A percentile compares a stretch with the other conserved stretches of the same genome.
These are phyloP conservation scores for Corythornis vintsioides DNA, from an alignment of 2,113 vertebrate genomes.

Conservation along the genomic window DNA sequence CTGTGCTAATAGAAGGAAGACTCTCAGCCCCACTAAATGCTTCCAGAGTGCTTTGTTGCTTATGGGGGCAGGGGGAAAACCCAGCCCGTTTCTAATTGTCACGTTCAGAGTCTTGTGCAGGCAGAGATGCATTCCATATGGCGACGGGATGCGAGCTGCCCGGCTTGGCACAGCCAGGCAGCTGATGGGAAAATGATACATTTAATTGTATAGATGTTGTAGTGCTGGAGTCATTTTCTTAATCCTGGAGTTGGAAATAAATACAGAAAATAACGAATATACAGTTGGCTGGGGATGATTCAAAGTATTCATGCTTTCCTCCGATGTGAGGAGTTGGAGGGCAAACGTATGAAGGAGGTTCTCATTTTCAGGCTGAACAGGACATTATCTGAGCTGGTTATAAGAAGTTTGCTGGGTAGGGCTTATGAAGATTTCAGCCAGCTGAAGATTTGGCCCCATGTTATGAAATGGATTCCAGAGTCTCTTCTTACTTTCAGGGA, in stretches of 20 bases:
- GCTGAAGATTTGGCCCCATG: not conserved
- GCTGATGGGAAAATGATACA: not conserved
- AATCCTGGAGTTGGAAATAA: conserved; percentile 11
- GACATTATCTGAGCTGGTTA: not conserved
- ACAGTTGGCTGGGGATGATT: conserved; percentile 11
- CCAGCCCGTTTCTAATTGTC: conserved; percentile 11
- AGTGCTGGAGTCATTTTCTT: conserved; percentile 9
- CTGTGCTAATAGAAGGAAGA: not conserved
- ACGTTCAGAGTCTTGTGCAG: not conserved
- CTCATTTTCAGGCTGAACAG: not conserved
- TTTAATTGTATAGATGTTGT: not conserved
- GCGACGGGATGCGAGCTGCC: not conserved
- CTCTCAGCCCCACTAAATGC: not conserved
- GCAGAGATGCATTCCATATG: not conserved
- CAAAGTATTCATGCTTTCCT: conserved; percentile 1
- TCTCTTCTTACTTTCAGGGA: not conserved
- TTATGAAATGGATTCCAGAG: not conserved
- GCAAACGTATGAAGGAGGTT: not conserved
- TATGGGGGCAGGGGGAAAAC: not conserved
- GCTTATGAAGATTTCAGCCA: not conserved
- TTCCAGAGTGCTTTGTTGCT: conserved; percentile 4
- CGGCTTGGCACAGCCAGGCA: not conserved
- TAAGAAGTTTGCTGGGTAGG: not conserved
- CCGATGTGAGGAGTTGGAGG: not conserved
- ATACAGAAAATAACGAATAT: not conserved